Base-by-base conservation (phyloP, 1,140 invertebrate species). In the Drosophila baimaii region DNA sequence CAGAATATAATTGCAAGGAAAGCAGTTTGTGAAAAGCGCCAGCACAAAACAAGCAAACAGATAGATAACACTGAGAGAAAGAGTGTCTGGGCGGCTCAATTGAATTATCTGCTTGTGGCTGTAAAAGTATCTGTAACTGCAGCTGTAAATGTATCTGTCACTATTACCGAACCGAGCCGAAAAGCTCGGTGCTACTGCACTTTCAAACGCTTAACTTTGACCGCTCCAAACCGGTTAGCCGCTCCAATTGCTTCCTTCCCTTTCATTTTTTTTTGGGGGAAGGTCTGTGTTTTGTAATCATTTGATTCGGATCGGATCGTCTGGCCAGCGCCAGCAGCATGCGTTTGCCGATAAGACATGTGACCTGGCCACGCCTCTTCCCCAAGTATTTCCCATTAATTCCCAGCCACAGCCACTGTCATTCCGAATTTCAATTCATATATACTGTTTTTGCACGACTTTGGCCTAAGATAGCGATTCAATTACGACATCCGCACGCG, bases 1-100 rank as follows among this genome's bases (percentile, higher is more conserved):
- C 73, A 64, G 58, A 72, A 74, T 64, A 76, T 71, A 89, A 84
- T 89, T 88, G 84, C 84, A 77, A 33, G 73, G 39, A 59, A 83
- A 82, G 68, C 43, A 47, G 49, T 62, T 66, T 64, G 55, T 68
- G 72, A 68, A 76, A 83, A 83, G 58, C 55, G 56, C 29, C 62
- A 70, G 41, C 62, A 73, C 39, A 70, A 61, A 80, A 73, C 51
- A 63, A 55, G 51, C 71, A 72, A 81, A 71, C 44, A 65, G 73
- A 88, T 71, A 86, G 73, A 88, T 85, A 86, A 86, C 47, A 68
- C 41, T 44, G 31, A 58, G 27, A 49, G 52, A 44, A 76, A 61
- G 23, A 15, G 13, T 33, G 33, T 70, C 17, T 15, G 43, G 44
- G 57, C 59, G 41, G 25, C 44, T 51, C 33, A 88, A 79, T 86